Percentiles rank a stretch among this genome's conserved stretches.
These are phyloP conservation scores for Chlorodrepanis virens DNA, from an alignment of 2,113 vertebrate species.

Conservation along the genomic window DNA sequence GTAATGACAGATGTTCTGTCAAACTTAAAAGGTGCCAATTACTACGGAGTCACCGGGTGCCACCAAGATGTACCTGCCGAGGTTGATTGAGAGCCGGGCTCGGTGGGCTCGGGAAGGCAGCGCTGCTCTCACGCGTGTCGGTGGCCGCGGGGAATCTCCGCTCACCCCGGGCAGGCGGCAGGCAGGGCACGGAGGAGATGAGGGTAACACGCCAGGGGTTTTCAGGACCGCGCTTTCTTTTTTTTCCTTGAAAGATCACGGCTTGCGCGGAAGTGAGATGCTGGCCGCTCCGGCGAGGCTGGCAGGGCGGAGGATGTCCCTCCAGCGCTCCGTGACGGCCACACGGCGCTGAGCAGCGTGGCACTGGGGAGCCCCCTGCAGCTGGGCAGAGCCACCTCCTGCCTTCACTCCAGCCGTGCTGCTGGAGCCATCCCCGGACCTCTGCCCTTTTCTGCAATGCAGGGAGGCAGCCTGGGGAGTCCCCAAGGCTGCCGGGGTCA, in stretches of 20 bases:
- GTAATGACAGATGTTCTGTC: conserved; percentile 40
- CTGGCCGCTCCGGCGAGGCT: background rate
- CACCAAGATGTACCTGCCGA: background rate
- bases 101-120: background rate
- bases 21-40: conserved; percentile 56
- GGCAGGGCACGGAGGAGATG: background rate
- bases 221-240: background rate
- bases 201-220: background rate
- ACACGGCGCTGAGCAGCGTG: background rate
- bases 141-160: background rate
- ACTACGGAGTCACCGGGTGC: background rate
- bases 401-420: background rate
- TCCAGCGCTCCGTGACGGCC: background rate
- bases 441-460: fast-evolving
- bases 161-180: background rate
- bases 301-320: background rate
- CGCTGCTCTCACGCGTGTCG: background rate
- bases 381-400: background rate
- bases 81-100: background rate
- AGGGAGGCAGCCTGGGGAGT: background rate
- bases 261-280: background rate
- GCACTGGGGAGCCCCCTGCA: conserved; percentile 33
- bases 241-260: background rate
- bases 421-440: background rate
- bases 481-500: background rate